A percentile compares a stretch with the other conserved stretches of the same genome.
phyloP scores from a whole-genome alignment of 2,888 invertebrate genomes.

The Hirtodrosophila histrioides region DNA sequence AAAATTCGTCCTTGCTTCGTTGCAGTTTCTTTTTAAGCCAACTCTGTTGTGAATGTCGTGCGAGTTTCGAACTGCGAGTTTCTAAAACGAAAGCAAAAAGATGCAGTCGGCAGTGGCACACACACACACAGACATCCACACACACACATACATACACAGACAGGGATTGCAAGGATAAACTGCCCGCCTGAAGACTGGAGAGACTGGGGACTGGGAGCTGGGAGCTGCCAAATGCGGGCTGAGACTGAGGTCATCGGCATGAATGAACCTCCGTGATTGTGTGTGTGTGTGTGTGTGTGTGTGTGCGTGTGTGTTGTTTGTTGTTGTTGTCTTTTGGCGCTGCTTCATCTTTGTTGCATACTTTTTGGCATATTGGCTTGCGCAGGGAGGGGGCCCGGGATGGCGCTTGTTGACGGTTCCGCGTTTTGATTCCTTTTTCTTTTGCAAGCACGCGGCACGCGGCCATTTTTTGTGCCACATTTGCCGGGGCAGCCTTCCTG shows the following conservation, averaged over 20 bases:
- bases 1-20: slow-evolving; percentile 84
- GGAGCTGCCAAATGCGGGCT: slow-evolving; percentile 21
- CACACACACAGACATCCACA: slow-evolving; percentile 7
- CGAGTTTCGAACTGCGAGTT: slow-evolving; percentile 55
- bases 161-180: slow-evolving; percentile 53
- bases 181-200: slow-evolving; percentile 44
- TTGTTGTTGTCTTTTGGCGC: slow-evolving; percentile 41
- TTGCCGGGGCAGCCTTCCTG: slow-evolving; percentile 29
- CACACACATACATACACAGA: slow-evolving; percentile 14
- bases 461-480: slow-evolving; percentile 53
- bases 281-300: slow-evolving; percentile 14
- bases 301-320: slow-evolving; percentile 13
- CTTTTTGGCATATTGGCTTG: slow-evolving; percentile 46
- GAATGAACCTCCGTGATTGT: slow-evolving; percentile 57
- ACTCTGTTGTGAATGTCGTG: slow-evolving; percentile 64
- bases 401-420: slow-evolving; percentile 4
- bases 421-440: slow-evolving; percentile 50
- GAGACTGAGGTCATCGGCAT: slow-evolving; percentile 65
- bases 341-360: slow-evolving; percentile 69
- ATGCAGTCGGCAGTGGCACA: slow-evolving; percentile 49
- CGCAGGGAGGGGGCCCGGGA: background rate
- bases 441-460: slow-evolving; percentile 27
- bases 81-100: slow-evolving; percentile 82
- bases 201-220: slow-evolving; percentile 39
- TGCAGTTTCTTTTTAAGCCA: slow-evolving; percentile 82